Conservation (phyloP, 2,888 invertebrate species). For the Rhynchonema sp. region DNA sequence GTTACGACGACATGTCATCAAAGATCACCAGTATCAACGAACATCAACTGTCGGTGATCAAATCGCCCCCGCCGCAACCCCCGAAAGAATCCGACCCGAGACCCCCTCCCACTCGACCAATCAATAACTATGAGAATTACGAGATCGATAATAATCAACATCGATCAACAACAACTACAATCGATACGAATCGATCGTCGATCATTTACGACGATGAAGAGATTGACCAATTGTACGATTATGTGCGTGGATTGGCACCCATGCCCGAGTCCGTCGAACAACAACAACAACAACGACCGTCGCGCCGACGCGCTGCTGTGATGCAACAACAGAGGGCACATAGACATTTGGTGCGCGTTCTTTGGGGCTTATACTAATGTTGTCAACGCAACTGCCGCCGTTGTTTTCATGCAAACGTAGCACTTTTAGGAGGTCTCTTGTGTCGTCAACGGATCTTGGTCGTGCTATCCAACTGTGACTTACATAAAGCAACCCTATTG, state of each 20-base stretch:
- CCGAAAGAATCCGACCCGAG: neutral
- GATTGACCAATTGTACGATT: slow-evolving; percentile 87
- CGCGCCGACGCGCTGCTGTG: no score
- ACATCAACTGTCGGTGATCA: neutral
- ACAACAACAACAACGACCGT: neutral
- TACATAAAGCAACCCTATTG: no score
- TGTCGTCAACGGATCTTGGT: no score
- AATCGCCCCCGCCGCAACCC: neutral
- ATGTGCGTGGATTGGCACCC: slow-evolving; percentile 75
- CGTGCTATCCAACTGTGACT: no score
- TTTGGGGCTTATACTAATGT: no score
- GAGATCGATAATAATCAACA: neutral
- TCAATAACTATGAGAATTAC: neutral
- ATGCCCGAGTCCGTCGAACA: slow-evolving; percentile 38
- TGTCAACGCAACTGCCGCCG: no score
- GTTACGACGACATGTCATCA: neutral
- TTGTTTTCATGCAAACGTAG: no score
- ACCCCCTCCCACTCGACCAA: no score
- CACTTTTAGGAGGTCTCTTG: no score
- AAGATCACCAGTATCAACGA: neutral
- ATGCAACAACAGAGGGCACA: no score
- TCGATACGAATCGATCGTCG: neutral
- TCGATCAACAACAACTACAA: neutral
- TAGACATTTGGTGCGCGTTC: no score
- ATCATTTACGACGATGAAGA: slow-evolving; percentile 48